A percentile compares a stretch with the other conserved stretches of the same genome.
These are phyloP conservation scores for Phengaris alcon DNA, from an alignment of 2,888 invertebrate species.

Conservation along the genomic window DNA sequence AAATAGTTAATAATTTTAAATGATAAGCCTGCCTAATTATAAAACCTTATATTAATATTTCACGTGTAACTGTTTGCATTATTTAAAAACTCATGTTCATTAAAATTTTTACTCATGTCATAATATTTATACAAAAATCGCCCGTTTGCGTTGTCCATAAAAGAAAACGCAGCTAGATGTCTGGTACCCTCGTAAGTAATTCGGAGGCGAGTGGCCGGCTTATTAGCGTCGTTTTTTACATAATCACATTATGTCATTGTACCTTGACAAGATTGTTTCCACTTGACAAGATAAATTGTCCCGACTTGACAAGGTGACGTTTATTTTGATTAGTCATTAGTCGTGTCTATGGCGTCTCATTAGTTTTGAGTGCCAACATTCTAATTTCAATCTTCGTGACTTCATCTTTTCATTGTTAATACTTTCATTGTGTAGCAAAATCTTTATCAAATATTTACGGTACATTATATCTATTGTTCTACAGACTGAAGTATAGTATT, in stretches of 20 bases:
- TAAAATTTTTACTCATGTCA: background rate
- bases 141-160: slow-evolving; percentile 36
- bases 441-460: no score
- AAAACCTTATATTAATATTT: background rate
- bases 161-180: slow-evolving; percentile 33
- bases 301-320: slow-evolving; percentile 12
- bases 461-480: no score
- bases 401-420: background rate
- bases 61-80: background rate
- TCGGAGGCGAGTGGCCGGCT: slow-evolving; percentile 48
- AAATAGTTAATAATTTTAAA: no score
- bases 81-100: background rate
- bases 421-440: no score
- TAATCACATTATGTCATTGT: slow-evolving; percentile 36
- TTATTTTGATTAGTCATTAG: slow-evolving; percentile 20
- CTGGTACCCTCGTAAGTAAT: slow-evolving; percentile 44
- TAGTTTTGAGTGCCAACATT: background rate
- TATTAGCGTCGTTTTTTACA: slow-evolving; percentile 43
- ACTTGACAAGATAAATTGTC: slow-evolving; percentile 19
- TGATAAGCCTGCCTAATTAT: background rate
- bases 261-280: slow-evolving; percentile 18
- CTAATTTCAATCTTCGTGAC: background rate
- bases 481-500: no score
- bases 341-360: slow-evolving; percentile 9
- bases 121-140: slow-evolving; percentile 31